Evolutionary conservation across 1,140 invertebrate genomes (phyloP).

Genomic region (Arctopsyche grandis): DNA sequence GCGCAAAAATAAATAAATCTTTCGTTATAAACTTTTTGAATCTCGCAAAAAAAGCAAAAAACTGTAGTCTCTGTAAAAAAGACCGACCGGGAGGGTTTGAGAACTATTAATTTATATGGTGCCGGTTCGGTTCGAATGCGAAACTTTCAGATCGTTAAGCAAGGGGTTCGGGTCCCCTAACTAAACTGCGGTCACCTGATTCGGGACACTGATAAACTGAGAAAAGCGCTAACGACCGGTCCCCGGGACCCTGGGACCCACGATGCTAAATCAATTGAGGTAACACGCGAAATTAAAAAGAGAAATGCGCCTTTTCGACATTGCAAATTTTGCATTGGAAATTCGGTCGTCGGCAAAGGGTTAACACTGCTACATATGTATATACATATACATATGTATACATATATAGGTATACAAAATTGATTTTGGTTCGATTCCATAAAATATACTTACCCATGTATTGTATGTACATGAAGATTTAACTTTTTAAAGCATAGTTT

Average conservation of each 20-base stretch:
- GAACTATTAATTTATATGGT: slow-evolving; percentile 47
- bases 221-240: slow-evolving; percentile 51
- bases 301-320: slow-evolving; percentile 29
- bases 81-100: too few species aligned
- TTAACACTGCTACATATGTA: background rate
- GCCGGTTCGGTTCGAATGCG: slow-evolving; percentile 39
- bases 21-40: too few species aligned
- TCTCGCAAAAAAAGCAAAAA: too few species aligned
- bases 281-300: slow-evolving; percentile 53
- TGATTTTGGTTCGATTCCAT: too few species aligned
- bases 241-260: slow-evolving; percentile 25
- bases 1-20: too few species aligned
- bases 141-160: slow-evolving; percentile 53
- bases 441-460: too few species aligned
- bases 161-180: slow-evolving; percentile 37
- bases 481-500: too few species aligned
- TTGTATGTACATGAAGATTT: too few species aligned
- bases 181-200: slow-evolving; percentile 53
- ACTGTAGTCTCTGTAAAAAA: too few species aligned
- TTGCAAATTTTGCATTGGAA: background rate
- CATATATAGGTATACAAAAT: slow-evolving; percentile 3
- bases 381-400: slow-evolving; percentile 23
- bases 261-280: slow-evolving; percentile 54
- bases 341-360: too few species aligned
- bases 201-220: slow-evolving; percentile 54